phyloP scores from a whole-genome alignment of 2,113 vertebrate genomes.

The Mionectes macconnelli region DNA sequence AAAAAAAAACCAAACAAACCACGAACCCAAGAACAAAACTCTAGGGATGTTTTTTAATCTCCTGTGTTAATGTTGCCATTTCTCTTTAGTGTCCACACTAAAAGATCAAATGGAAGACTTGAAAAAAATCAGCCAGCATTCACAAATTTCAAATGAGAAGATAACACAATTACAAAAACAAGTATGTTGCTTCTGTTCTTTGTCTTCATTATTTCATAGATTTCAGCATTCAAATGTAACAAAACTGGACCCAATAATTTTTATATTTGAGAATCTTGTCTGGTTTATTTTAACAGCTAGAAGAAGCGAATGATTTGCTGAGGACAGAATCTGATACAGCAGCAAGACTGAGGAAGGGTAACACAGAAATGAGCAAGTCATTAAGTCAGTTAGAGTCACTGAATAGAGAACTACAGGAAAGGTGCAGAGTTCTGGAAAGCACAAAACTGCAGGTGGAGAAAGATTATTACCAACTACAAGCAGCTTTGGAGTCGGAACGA shows the following conservation, averaged over 20 bases:
- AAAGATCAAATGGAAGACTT: constrained; percentile 97
- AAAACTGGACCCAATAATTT: background rate
- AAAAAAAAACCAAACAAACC: background rate
- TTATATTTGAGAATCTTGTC: background rate
- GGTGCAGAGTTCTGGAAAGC: constrained; percentile 82
- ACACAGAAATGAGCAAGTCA: constrained; percentile 91
- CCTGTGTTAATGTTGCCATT: background rate
- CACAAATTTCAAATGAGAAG: constrained; percentile 93
- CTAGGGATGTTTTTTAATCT: background rate
- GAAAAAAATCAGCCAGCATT: constrained; percentile 92
- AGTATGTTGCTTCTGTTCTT: constrained; percentile 74
- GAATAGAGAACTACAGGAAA: constrained; percentile 93
- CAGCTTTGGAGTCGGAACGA: constrained; percentile 89
- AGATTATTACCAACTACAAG: constrained; percentile 90
- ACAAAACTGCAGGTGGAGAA: constrained; percentile 87
- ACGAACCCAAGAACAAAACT: background rate
- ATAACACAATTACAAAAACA: constrained; percentile 93
- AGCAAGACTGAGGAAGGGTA: constrained; percentile 89
- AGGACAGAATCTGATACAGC: constrained; percentile 94
- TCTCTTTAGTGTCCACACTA: constrained; percentile 86
- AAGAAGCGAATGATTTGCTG: constrained; percentile 93
- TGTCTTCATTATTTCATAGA: background rate
- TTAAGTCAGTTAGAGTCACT: constrained; percentile 88
- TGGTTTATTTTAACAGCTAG: constrained; percentile 78
- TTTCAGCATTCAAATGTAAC: background rate